These are phyloP conservation scores for Tetraodon nigroviridis DNA, from an alignment of 2,113 vertebrate genomes.

Conservation along the genomic window DNA sequence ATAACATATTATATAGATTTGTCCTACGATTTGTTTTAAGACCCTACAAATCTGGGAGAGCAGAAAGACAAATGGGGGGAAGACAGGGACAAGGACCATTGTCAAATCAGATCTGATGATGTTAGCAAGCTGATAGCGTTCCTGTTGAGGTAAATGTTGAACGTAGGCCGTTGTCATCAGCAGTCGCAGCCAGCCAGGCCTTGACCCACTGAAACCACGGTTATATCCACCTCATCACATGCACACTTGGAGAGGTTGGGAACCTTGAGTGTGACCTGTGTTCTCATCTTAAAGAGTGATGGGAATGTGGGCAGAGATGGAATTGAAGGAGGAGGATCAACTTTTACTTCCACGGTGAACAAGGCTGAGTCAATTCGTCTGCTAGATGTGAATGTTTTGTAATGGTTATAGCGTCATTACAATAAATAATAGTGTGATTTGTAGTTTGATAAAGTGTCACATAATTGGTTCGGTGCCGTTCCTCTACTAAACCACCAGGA, in stretches of 20 bases:
- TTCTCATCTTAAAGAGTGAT: slow-evolving; percentile 16
- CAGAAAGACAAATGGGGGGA: neutral
- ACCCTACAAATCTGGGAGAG: neutral
- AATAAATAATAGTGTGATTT: no score
- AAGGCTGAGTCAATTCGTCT: no score
- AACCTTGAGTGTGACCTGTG: slow-evolving; percentile 28
- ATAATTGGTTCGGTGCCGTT: no score
- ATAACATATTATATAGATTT: no score
- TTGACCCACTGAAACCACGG: slow-evolving; percentile 27
- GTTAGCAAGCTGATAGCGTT: neutral
- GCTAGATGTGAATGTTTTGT: no score
- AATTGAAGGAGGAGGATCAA: neutral
- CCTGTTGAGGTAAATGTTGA: slow-evolving; percentile 1
- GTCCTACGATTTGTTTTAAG: no score
- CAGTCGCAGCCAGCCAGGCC: slow-evolving; percentile 11
- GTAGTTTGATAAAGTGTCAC: no score
- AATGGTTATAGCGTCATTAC: no score
- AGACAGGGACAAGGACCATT: neutral
- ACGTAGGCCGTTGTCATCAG: slow-evolving; percentile 8
- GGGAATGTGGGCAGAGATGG: slow-evolving; percentile 1
- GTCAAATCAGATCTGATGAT: slow-evolving; percentile 25
- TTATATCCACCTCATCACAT: slow-evolving; percentile 40
- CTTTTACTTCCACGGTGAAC: no score
- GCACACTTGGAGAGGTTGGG: slow-evolving; percentile 9
- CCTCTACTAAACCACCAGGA: neutral